These are phyloP conservation scores for Anoplius nigerrimus DNA, from an alignment of 2,888 invertebrate genomes.

Conservation along the genomic window DNA sequence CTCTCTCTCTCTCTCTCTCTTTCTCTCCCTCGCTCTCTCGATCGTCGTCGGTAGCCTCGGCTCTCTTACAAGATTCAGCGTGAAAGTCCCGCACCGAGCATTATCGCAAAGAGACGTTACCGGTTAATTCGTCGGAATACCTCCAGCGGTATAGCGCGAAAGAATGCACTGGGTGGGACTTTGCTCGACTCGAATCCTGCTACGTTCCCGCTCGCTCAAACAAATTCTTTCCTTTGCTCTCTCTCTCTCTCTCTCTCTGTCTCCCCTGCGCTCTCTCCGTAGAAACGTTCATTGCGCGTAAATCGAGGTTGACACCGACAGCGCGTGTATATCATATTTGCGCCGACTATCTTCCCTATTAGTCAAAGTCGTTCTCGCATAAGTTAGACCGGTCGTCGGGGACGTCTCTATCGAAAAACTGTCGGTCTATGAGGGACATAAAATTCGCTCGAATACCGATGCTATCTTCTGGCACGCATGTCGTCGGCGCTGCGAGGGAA, in stretches of 20 bases:
- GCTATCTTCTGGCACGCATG: too few species aligned
- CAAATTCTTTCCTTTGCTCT: slow-evolving; percentile 26
- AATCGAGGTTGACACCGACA: neutral
- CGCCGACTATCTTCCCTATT: neutral
- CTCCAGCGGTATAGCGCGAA: slow-evolving; percentile 6
- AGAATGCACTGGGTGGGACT: slow-evolving; percentile 28
- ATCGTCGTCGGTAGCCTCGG: neutral
- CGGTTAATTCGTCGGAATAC: too few species aligned
- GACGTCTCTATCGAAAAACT: neutral
- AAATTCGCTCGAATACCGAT: too few species aligned
- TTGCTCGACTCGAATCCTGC: neutral
- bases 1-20: slow-evolving; percentile 2
- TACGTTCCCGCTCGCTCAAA: neutral
- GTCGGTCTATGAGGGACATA: neutral
- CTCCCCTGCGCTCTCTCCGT: slow-evolving; percentile 29
- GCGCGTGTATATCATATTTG: neutral
- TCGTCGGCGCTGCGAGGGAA: too few species aligned
- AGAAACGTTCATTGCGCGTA: neutral
- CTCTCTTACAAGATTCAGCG: neutral
- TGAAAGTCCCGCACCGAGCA: slow-evolving; percentile 23
- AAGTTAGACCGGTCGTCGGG: neutral
- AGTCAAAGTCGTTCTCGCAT: neutral
- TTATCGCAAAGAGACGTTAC: slow-evolving; percentile 7
- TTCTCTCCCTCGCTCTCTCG: slow-evolving; percentile 1
- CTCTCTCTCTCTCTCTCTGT: neutral